Evolutionary conservation across 53 echinoderm and acorn worm species (phyloP).

Genomic region (Holothuria scabra): DNA sequence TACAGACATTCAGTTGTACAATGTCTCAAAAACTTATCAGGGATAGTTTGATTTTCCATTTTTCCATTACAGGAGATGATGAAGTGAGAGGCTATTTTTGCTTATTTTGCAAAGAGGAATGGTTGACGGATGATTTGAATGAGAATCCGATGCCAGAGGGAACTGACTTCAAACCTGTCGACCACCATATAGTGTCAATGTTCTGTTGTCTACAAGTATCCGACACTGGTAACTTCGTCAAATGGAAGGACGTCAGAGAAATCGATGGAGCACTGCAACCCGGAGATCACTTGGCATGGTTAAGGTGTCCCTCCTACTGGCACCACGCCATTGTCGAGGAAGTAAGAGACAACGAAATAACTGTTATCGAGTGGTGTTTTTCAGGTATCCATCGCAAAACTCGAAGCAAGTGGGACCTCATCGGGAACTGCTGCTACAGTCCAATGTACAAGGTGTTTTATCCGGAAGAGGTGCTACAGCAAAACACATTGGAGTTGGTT

Average conservation of each 20-base stretch:
- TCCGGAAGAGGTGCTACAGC: slow-evolving; percentile 20
- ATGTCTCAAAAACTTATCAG: no score
- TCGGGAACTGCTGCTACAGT: slow-evolving; percentile 16
- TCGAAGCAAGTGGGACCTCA: not conserved
- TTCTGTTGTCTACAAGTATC: slow-evolving; percentile 30
- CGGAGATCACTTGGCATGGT: slow-evolving; percentile 67
- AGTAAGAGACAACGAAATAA: not conserved
- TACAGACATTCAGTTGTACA: no score
- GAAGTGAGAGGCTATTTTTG: not conserved
- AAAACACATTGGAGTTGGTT: slow-evolving; percentile 51
- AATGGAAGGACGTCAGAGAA: slow-evolving; percentile 31
- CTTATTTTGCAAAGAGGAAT: slow-evolving; percentile 7
- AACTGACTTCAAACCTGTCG: not conserved
- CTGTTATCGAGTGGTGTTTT: slow-evolving; percentile 28
- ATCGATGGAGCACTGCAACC: slow-evolving; percentile 28
- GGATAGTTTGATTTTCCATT: no score
- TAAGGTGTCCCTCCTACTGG: slow-evolving; percentile 39
- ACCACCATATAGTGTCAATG: not conserved
- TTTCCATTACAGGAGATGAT: not conserved
- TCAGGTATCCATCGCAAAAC: not conserved
- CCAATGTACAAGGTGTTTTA: slow-evolving; percentile 55
- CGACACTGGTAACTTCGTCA: slow-evolving; percentile 18
- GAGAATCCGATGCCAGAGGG: not conserved
- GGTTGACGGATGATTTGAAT: not conserved
- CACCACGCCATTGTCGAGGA: slow-evolving; percentile 63